Evolutionary conservation across 1,140 invertebrate species (phyloP).

Genomic region (Acromyrmex heyeri): DNA sequence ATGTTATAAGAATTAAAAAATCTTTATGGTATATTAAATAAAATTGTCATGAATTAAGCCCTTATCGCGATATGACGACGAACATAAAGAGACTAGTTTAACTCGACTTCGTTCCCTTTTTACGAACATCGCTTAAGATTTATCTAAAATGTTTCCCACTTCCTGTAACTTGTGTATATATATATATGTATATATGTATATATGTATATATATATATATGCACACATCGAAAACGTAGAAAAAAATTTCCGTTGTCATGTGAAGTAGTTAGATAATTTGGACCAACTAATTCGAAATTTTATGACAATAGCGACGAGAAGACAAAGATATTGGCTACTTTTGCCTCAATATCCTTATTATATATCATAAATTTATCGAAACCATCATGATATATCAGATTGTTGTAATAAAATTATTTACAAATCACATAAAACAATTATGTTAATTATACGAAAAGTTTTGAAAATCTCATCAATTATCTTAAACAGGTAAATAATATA

Average conservation of each 20-base stretch:
- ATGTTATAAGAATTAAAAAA: neutral
- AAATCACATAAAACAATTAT: neutral
- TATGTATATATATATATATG: neutral
- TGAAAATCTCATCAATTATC: neutral
- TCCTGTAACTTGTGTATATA: conserved; percentile 18
- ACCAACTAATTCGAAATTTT: conserved; percentile 18
- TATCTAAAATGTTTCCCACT: conserved; percentile 42
- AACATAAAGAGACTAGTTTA: conserved; percentile 42
- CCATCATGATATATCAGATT: conserved; percentile 64
- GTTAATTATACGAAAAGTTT: neutral
- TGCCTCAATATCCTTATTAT: conserved; percentile 77
- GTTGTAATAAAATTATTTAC: neutral
- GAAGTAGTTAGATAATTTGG: conserved; percentile 45
- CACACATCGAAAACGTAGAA: neutral
- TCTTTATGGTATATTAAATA: neutral
- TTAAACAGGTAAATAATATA: neutral
- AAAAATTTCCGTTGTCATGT: conserved; percentile 27
- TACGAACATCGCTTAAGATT: conserved; percentile 40
- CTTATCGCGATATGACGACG: conserved; percentile 19
- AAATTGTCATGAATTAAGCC: conserved; percentile 25
- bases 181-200: too few relatives aligned
- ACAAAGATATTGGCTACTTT: conserved; percentile 76
- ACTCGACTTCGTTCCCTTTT: conserved; percentile 55
- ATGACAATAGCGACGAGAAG: conserved; percentile 12
- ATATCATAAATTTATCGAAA: conserved; percentile 72